phyloP scores from a whole-genome alignment of 2,797 vertebrate species.

The Tragelaphus oryx region DNA sequence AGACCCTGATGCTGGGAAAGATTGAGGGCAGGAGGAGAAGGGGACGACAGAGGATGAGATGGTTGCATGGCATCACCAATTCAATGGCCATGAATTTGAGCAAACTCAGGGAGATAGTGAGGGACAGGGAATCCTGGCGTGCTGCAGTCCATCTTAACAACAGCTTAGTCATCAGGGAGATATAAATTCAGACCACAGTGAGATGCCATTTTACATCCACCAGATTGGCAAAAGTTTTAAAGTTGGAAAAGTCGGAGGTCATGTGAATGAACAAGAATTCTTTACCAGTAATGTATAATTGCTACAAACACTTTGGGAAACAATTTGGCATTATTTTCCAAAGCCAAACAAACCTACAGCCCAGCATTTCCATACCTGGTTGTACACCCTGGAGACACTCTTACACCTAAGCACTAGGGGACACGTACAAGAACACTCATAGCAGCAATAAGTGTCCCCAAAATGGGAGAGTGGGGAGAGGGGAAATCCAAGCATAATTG shows the following conservation, averaged over 20 bases:
- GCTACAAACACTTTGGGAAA: background rate
- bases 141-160: background rate
- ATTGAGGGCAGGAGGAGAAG: background rate
- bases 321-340: background rate
- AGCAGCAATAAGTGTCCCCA: background rate
- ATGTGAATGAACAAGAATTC: background rate
- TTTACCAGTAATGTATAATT: background rate
- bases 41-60: background rate
- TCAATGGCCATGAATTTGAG: background rate
- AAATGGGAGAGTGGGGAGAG: too few species aligned
- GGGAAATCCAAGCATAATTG: background rate
- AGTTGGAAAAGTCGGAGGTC: background rate
- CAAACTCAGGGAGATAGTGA: background rate
- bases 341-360: background rate
- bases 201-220: background rate
- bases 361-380: background rate
- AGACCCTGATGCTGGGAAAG: background rate
- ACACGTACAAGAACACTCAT: too few species aligned
- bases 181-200: background rate
- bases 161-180: background rate
- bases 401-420: background rate
- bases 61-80: background rate
- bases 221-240: background rate
- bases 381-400: background rate
- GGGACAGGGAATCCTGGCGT: background rate